phyloP scores from a whole-genome alignment of 2,113 vertebrate species.

The Columba livia region DNA sequence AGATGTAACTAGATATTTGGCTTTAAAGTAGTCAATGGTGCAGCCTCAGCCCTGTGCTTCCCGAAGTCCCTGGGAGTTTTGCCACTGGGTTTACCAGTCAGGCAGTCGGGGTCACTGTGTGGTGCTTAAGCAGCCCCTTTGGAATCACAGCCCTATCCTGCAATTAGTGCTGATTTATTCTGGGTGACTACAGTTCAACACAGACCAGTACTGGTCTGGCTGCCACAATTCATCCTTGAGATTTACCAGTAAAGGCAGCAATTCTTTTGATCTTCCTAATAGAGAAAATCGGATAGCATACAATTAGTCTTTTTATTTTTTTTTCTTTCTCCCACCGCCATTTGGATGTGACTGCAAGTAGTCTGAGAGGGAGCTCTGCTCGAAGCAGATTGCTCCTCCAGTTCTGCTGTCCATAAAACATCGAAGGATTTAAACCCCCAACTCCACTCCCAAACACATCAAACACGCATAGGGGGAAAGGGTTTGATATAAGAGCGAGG shows the following conservation, averaged over 20 bases:
- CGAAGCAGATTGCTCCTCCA: background rate
- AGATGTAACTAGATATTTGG: background rate
- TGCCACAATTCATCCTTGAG: slow-evolving; percentile 70
- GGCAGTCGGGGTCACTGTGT: background rate
- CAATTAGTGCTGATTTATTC: slow-evolving; percentile 73
- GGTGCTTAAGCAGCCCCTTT: slow-evolving; percentile 32
- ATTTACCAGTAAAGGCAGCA: slow-evolving; percentile 70
- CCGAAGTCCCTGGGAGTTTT: background rate
- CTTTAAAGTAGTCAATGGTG: background rate
- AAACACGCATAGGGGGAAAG: background rate
- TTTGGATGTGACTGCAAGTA: slow-evolving; percentile 29
- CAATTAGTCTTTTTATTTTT: slow-evolving; percentile 43
- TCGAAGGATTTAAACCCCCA: background rate
- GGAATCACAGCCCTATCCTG: slow-evolving; percentile 34
- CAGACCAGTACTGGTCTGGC: slow-evolving; percentile 56
- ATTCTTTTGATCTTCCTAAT: slow-evolving; percentile 71
- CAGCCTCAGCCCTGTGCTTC: background rate
- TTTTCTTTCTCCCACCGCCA: background rate
- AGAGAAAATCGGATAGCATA: slow-evolving; percentile 62
- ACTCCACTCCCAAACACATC: background rate
- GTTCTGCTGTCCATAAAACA: background rate
- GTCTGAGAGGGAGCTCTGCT: background rate
- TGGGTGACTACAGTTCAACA: slow-evolving; percentile 63
- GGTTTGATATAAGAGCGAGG: background rate
- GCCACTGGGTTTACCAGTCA: background rate